Conservation (phyloP, 2,888 invertebrate species). For the Encarsia formosa region DNA sequence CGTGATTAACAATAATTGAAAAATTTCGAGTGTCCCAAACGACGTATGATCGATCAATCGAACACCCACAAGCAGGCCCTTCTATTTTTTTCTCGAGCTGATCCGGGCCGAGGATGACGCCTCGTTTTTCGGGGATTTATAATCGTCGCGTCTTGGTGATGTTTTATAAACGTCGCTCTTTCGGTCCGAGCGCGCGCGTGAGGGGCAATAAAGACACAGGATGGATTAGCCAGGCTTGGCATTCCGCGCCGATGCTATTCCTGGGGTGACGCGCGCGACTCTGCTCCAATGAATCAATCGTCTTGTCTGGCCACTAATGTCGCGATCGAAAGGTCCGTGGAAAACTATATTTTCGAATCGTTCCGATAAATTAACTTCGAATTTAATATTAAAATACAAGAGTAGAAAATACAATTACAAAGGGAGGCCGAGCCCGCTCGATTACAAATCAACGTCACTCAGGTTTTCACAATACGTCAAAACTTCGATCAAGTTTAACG, state of each 20-base stretch:
- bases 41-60: background rate
- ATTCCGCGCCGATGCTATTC: constrained; percentile 48
- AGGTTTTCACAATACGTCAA: constrained; percentile 17
- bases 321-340: too few relatives aligned
- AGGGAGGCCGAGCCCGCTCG: background rate
- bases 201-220: constrained; percentile 25
- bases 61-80: background rate
- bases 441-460: constrained; percentile 19
- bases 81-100: background rate
- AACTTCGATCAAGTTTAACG: constrained; percentile 10
- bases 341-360: constrained; percentile 9
- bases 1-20: too few relatives aligned
- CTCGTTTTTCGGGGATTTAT: constrained; percentile 14
- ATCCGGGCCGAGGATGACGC: background rate
- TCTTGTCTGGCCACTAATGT: too few relatives aligned
- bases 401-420: constrained; percentile 13
- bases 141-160: constrained; percentile 7
- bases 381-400: too few relatives aligned
- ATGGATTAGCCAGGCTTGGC: constrained; percentile 46
- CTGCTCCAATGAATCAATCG: constrained; percentile 53
- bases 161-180: constrained; percentile 20
- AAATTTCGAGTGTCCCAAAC: too few relatives aligned
- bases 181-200: constrained; percentile 1
- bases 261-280: constrained; percentile 52
- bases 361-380: too few relatives aligned